Evolutionary conservation across 64 coral and sea anemone species (phyloP).

Genomic region (Porites lutea): DNA sequence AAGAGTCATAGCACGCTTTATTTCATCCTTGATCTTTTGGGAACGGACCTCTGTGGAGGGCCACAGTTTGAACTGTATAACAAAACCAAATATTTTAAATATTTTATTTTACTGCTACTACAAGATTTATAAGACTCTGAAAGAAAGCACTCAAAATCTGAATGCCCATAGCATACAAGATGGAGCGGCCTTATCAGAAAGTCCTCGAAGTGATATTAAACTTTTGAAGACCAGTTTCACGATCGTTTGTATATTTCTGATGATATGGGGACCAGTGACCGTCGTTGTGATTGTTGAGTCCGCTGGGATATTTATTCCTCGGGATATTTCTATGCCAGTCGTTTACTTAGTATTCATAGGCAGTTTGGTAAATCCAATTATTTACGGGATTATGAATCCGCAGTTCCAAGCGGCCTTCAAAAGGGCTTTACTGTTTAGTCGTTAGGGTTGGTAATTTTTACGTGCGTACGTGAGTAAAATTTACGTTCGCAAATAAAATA

Average conservation of each 20-base stretch:
- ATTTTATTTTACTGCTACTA: too few relatives aligned
- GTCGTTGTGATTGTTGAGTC: constrained; percentile 38
- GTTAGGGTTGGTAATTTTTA: too few relatives aligned
- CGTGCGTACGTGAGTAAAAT: too few relatives aligned
- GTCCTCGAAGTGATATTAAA: constrained; percentile 39
- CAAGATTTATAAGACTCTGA: too few relatives aligned
- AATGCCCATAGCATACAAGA: constrained; percentile 1
- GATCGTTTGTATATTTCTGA: constrained; percentile 65
- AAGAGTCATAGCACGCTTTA: too few relatives aligned
- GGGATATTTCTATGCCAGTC: constrained; percentile 26
- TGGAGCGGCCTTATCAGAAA: background rate
- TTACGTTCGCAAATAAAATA: too few relatives aligned
- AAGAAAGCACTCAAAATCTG: too few relatives aligned
- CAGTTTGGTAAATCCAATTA: constrained; percentile 62
- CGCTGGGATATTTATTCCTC: constrained; percentile 1
- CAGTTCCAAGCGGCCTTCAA: constrained; percentile 55
- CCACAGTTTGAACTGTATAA: too few relatives aligned
- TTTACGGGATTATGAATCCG: constrained; percentile 69
- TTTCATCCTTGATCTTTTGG: too few relatives aligned
- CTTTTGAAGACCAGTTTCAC: constrained; percentile 57
- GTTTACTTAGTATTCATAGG: constrained; percentile 66
- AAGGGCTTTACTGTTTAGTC: constrained; percentile 18
- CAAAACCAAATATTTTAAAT: too few relatives aligned
- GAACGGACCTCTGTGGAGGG: too few relatives aligned
- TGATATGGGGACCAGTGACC: constrained; percentile 53